A percentile compares a stretch with the other conserved stretches of the same genome.
These are phyloP conservation scores for Fundulus diaphanus DNA, from an alignment of 2,797 vertebrate genomes.

Conservation along the genomic window DNA sequence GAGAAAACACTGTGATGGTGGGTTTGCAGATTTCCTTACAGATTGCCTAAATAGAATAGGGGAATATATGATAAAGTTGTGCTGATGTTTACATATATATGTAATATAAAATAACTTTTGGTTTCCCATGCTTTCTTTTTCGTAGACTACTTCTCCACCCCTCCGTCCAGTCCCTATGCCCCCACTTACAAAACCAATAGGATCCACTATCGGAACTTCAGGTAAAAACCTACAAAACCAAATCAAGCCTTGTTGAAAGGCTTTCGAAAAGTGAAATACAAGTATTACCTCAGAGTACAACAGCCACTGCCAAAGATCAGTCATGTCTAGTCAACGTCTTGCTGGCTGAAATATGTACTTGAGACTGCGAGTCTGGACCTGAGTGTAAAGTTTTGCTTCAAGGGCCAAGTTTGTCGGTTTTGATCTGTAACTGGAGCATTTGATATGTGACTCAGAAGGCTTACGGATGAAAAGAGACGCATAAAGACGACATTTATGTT, in stretches of 20 bases:
- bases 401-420: not conserved
- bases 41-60: not conserved
- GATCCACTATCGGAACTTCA: constrained; percentile 29
- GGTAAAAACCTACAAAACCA: constrained; percentile 23
- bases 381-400: constrained; percentile 20
- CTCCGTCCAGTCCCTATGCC: constrained; percentile 65
- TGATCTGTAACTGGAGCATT: not conserved
- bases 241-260: not conserved
- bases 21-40: constrained; percentile 1
- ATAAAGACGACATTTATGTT: not conserved
- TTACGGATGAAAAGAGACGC: not conserved
- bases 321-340: not conserved
- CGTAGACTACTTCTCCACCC: constrained; percentile 58
- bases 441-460: not conserved
- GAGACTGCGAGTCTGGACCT: constrained; percentile 43
- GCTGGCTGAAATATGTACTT: constrained; percentile 25
- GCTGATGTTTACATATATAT: not conserved
- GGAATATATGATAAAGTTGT: not conserved
- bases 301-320: constrained; percentile 30
- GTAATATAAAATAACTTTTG: not conserved
- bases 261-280: not conserved
- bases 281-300: not conserved
- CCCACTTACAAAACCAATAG: constrained; percentile 49
- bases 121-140: not conserved
- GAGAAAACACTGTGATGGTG: constrained; percentile 43